Evolutionary conservation across 2,888 invertebrate genomes (phyloP).

Genomic region (Drosophila prolongata): DNA sequence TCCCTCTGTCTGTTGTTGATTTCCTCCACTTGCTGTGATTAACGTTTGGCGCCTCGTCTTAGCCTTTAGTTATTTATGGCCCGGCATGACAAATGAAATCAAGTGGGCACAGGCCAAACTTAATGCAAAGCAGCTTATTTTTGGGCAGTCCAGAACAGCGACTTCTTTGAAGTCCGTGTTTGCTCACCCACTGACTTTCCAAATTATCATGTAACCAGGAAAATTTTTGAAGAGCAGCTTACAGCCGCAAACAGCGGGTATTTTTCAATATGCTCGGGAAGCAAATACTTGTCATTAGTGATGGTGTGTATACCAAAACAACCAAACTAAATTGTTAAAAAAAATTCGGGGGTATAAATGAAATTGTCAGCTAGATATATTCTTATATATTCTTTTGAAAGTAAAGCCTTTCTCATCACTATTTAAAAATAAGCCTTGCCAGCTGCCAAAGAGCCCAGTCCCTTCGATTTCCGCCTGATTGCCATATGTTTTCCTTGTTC

Average conservation of each 20-base stretch:
- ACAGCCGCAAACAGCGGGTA: not conserved
- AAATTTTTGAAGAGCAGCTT: conserved; percentile 7
- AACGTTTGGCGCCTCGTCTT: conserved; percentile 53
- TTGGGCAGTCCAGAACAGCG: not conserved
- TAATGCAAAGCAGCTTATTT: conserved; percentile 41
- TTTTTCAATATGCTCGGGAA: not conserved
- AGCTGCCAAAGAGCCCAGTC: conserved; percentile 19
- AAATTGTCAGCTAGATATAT: too few species aligned
- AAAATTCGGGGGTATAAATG: too few species aligned
- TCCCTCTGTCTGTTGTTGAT: conserved; percentile 63
- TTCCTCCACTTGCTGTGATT: conserved; percentile 62
- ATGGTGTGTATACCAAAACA: not conserved
- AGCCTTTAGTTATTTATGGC: conserved; percentile 60
- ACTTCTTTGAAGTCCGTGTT: conserved; percentile 54
- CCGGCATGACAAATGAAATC: conserved; percentile 42
- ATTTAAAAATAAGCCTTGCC: conserved; percentile 12
- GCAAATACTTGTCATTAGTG: conserved; percentile 3
- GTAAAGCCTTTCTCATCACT: not conserved
- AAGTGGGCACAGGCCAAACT: conserved; percentile 31
- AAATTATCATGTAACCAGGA: conserved; percentile 11
- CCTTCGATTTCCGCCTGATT: not conserved
- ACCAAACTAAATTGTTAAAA: too few species aligned
- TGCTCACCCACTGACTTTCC: conserved; percentile 30
- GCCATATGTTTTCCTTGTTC: conserved; percentile 12
- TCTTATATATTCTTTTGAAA: not conserved